phyloP scores from a whole-genome alignment of 2,888 invertebrate genomes.

The Tanytarsus gracilentus region DNA sequence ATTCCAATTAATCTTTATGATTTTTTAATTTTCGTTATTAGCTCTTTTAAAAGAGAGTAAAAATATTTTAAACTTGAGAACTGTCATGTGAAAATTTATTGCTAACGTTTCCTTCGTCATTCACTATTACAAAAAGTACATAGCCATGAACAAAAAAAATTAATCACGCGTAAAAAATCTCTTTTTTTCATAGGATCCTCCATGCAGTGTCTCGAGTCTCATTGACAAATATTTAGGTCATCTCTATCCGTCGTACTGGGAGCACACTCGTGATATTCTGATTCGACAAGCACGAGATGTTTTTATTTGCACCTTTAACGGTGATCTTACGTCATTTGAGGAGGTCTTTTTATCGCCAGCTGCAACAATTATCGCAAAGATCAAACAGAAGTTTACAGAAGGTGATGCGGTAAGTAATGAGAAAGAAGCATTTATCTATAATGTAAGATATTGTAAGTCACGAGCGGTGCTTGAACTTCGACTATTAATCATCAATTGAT shows the following conservation, averaged over 20 bases:
- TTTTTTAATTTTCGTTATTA: slow-evolving; percentile 17
- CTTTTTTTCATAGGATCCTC: slow-evolving; percentile 33
- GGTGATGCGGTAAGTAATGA: slow-evolving; percentile 32
- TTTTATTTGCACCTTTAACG: slow-evolving; percentile 55
- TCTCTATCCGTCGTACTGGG: slow-evolving; percentile 52
- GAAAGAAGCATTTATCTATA: not conserved
- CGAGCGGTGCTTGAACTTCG: slow-evolving; percentile 14
- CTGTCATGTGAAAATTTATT: slow-evolving; percentile 11
- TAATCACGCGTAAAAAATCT: not conserved
- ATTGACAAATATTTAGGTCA: slow-evolving; percentile 55
- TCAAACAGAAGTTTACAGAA: slow-evolving; percentile 44
- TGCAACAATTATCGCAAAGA: slow-evolving; percentile 47
- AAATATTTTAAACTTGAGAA: not conserved
- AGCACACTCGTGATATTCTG: slow-evolving; percentile 50
- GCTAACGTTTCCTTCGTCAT: no score
- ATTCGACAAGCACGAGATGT: slow-evolving; percentile 60
- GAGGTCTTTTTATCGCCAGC: slow-evolving; percentile 54
- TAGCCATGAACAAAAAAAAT: no score
- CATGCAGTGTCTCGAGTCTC: slow-evolving; percentile 37
- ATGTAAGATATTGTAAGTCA: slow-evolving; percentile 7
- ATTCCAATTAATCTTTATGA: slow-evolving; percentile 24
- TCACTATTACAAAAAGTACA: no score
- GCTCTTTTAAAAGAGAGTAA: not conserved
- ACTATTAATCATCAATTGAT: slow-evolving; percentile 27
- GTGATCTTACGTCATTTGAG: slow-evolving; percentile 54